phyloP scores from a whole-genome alignment of 2,797 vertebrate genomes.

The Mycteria americana region DNA sequence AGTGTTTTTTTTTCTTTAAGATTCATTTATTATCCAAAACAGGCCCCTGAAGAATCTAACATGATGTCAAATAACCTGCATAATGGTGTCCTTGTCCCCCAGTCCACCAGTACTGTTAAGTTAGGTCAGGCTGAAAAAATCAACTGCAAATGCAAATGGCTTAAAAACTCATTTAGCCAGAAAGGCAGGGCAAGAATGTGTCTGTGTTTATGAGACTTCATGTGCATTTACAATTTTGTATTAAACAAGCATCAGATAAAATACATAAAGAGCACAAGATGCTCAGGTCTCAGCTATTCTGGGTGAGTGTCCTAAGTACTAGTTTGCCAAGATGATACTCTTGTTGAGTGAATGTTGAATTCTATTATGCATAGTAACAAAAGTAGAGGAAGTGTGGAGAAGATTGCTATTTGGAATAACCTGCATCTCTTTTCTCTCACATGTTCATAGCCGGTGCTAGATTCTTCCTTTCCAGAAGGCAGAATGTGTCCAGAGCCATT shows the following conservation, averaged over 20 bases:
- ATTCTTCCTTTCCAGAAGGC: not conserved
- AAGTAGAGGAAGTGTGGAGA: not conserved
- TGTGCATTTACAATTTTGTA: not conserved
- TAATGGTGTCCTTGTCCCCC: not conserved
- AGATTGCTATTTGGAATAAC: not conserved
- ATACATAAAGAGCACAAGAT: not conserved
- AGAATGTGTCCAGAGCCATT: not conserved
- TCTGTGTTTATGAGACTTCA: not conserved
- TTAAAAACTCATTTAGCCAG: not conserved
- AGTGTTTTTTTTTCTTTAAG: not conserved
- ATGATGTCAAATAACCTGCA: not conserved
- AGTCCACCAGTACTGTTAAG: not conserved
- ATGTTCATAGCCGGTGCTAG: not conserved
- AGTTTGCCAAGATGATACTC: not conserved
- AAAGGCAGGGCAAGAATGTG: not conserved
- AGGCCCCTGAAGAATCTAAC: not conserved
- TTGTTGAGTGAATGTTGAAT: not conserved
- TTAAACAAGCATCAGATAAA: not conserved
- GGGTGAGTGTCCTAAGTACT: not conserved
- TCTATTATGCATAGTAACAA: not conserved
- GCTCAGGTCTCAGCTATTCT: not conserved
- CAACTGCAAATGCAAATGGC: not conserved
- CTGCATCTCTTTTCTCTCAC: not conserved
- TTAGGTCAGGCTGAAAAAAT: not conserved
- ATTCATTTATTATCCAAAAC: not conserved